A percentile compares a stretch with the other conserved stretches of the same genome.
Evolutionary conservation across 2,888 invertebrate species (phyloP).

Genomic region (Oscheius sp.): DNA sequence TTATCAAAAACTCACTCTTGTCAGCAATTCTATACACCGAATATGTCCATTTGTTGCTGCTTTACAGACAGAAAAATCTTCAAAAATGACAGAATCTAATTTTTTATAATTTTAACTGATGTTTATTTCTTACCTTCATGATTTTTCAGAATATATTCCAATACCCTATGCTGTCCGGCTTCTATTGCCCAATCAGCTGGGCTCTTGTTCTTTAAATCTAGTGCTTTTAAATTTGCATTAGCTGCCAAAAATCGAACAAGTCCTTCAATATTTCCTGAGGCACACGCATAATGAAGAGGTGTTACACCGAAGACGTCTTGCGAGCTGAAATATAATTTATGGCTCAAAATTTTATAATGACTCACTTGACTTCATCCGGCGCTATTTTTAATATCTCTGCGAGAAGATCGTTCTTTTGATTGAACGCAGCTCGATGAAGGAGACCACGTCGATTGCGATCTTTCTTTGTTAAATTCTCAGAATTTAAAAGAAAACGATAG

Average conservation of each 20-base stretch:
- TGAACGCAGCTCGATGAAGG: conserved; percentile 18
- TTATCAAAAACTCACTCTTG: background rate
- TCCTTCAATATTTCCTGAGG: conserved; percentile 94
- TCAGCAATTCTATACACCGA: background rate
- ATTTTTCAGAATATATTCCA: background rate
- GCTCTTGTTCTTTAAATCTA: conserved; percentile 23
- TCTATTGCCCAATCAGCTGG: conserved; percentile 37
- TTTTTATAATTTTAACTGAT: background rate
- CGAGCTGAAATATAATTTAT: background rate
- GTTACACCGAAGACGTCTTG: conserved; percentile 77
- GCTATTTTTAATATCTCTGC: background rate
- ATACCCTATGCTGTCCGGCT: conserved; percentile 9
- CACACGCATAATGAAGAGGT: conserved; percentile 95
- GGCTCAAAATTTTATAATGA: background rate
- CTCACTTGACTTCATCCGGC: background rate
- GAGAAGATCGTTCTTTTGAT: conserved; percentile 8
- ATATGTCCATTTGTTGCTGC: background rate
- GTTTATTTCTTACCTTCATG: background rate
- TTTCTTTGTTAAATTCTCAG: background rate
- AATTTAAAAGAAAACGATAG: background rate
- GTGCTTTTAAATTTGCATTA: conserved; percentile 12
- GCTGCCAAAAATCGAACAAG: conserved; percentile 82
- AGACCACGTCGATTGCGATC: conserved; percentile 18
- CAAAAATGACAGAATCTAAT: background rate
- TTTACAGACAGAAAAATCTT: background rate